Evolutionary conservation across 2,797 vertebrate genomes (phyloP).

Genomic region (Manis crassicaudata): DNA sequence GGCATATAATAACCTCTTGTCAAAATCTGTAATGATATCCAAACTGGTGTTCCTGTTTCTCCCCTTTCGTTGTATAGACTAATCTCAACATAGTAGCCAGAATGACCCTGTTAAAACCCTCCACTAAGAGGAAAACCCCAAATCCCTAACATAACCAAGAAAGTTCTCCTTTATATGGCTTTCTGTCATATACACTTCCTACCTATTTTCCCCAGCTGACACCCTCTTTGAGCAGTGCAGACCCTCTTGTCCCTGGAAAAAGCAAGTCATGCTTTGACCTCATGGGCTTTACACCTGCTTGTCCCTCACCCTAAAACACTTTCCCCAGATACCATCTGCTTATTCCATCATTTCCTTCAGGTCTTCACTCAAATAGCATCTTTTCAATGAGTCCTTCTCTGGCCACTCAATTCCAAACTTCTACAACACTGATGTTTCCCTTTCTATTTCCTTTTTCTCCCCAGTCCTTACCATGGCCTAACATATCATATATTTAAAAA

Average conservation of each 20-base stretch:
- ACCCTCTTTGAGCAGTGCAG: background rate
- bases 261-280: background rate
- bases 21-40: background rate
- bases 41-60: background rate
- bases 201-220: background rate
- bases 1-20: background rate
- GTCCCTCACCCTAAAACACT: background rate
- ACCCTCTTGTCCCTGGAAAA: background rate
- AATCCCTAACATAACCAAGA: background rate
- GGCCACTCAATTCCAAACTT: background rate
- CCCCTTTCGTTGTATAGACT: background rate
- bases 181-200: background rate
- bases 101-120: background rate
- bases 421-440: background rate
- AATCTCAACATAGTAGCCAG: background rate
- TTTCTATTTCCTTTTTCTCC: background rate
- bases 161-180: background rate
- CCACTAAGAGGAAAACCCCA: background rate
- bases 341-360: background rate
- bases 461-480: background rate
- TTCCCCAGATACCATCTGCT: background rate
- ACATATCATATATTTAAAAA: background rate
- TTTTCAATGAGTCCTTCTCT: background rate
- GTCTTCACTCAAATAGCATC: background rate
- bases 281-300: background rate